These are phyloP conservation scores for Tenualosa thibaudeaui DNA, from an alignment of 2,797 vertebrate genomes.

Conservation along the genomic window DNA sequence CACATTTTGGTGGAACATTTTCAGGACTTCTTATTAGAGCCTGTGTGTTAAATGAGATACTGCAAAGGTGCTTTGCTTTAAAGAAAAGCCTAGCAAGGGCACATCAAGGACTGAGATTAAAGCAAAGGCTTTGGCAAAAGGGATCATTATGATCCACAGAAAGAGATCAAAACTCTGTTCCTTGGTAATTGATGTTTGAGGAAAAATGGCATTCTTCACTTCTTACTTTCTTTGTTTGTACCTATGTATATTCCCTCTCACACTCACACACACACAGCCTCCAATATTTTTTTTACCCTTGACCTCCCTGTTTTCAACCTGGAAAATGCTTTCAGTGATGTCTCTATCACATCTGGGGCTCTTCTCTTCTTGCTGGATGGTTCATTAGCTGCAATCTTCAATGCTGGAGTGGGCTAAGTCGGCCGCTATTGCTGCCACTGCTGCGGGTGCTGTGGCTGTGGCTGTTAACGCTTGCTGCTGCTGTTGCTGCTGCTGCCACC, in stretches of 20 bases:
- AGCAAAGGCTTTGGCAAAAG: not conserved
- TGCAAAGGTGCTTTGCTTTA: not conserved
- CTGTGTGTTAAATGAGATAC: not conserved
- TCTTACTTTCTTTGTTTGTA: not conserved
- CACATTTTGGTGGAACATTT: not conserved
- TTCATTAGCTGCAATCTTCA: not conserved
- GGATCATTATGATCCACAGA: not conserved
- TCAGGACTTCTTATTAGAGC: not conserved
- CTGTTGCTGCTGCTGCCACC: not conserved
- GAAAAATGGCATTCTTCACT: not conserved
- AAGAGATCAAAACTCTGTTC: not conserved
- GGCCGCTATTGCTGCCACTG: not conserved
- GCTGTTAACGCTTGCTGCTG: not conserved
- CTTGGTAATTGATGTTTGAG: not conserved
- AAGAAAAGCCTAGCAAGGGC: not conserved
- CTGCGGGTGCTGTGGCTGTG: too few relatives aligned
- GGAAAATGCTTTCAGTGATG: constrained; percentile 25
- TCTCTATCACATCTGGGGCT: constrained; percentile 25
- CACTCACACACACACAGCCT: not conserved
- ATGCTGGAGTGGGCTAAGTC: not conserved
- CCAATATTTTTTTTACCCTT: not conserved
- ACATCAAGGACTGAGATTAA: not conserved
- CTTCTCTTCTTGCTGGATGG: not conserved
- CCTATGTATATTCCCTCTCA: not conserved
- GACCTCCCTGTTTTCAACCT: constrained; percentile 18